Evolutionary conservation across 2,113 vertebrate genomes (phyloP).

Genomic region (Pogonocichla stellata): DNA sequence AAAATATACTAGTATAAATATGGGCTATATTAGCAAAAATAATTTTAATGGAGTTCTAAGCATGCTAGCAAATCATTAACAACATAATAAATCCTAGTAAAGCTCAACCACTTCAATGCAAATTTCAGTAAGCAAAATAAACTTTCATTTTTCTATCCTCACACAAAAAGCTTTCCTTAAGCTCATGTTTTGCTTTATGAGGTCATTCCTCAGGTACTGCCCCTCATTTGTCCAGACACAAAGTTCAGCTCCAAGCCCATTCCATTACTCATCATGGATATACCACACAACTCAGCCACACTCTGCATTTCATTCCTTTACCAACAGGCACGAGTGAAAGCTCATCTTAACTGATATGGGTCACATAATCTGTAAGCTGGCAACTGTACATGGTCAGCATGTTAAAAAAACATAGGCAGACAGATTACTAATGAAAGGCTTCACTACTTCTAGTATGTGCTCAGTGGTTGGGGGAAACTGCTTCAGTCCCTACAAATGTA

Average conservation of each 20-base stretch:
- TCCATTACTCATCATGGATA: background rate
- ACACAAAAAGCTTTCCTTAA: background rate
- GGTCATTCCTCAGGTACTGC: background rate
- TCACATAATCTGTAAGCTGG: background rate
- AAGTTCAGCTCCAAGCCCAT: background rate
- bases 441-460: background rate
- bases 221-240: background rate
- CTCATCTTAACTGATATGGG: background rate
- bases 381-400: background rate
- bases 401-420: background rate
- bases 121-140: background rate
- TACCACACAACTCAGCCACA: background rate
- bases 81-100: background rate
- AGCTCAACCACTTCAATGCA: background rate
- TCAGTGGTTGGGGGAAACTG: background rate
- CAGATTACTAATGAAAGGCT: constrained; percentile 21
- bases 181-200: background rate
- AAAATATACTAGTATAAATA: background rate
- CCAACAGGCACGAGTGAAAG: background rate
- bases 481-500: background rate
- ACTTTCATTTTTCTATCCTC: background rate
- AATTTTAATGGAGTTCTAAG: background rate
- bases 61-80: background rate
- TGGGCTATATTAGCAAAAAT: background rate
- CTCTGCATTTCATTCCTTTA: background rate